phyloP scores from a whole-genome alignment of 2,797 vertebrate species.

The Phrynocephalus guinanensis region DNA sequence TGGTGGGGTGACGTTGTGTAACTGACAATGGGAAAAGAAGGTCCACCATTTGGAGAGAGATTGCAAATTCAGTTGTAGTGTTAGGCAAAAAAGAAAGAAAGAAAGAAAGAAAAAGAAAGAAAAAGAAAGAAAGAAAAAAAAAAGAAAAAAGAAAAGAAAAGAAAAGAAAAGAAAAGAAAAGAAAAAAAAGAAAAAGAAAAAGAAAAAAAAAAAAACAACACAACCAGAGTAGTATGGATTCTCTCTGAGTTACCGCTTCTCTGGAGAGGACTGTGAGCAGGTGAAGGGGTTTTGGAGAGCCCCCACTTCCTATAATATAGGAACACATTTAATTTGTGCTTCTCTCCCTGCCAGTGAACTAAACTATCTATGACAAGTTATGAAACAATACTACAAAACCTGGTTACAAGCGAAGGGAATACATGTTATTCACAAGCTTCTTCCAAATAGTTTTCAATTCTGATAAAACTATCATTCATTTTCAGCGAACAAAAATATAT shows the following conservation, averaged over 20 bases:
- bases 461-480: not conserved
- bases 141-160: too few species aligned
- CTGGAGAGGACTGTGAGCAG: not conserved
- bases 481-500: not conserved
- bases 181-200: too few species aligned
- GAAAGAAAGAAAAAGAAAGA: too few species aligned
- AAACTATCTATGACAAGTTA: too few species aligned
- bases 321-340: not conserved
- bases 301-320: not conserved
- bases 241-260: not conserved
- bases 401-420: not conserved
- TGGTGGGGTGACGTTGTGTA: too few species aligned
- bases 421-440: not conserved
- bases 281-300: not conserved
- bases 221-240: not conserved
- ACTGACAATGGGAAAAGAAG: too few species aligned
- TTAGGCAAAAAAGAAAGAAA: too few species aligned
- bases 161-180: too few species aligned
- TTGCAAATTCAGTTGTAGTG: too few species aligned
- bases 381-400: not conserved
- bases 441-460: not conserved
- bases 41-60: too few species aligned
- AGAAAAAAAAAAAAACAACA: too few species aligned
- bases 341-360: not conserved
- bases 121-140: too few species aligned